A percentile compares a stretch with the other conserved stretches of the same genome.
Evolutionary conservation across 2,113 vertebrate species (phyloP).

Genomic region (Dolichotis patagonum): DNA sequence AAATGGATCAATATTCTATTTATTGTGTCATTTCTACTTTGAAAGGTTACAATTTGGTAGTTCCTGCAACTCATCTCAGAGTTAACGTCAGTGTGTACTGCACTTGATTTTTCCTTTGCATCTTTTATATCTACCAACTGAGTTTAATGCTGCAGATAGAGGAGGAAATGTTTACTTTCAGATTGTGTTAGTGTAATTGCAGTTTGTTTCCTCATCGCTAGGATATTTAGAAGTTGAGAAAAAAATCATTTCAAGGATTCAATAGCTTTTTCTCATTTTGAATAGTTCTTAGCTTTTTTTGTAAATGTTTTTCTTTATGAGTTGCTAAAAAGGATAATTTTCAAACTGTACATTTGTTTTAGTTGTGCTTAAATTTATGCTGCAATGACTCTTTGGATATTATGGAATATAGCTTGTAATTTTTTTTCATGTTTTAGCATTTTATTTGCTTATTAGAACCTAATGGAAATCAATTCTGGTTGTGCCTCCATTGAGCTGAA

Average conservation of each 20-base stretch:
- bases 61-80: constrained; percentile 56
- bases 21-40: not conserved
- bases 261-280: not conserved
- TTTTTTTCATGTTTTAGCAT: not conserved
- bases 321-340: constrained; percentile 22
- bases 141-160: not conserved
- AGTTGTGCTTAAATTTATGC: not conserved
- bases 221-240: constrained; percentile 27
- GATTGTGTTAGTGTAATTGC: not conserved
- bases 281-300: not conserved
- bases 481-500: not conserved
- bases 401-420: not conserved
- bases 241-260: constrained; percentile 17
- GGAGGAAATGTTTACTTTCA: constrained; percentile 34
- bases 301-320: constrained; percentile 48
- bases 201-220: not conserved
- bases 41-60: not conserved
- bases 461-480: constrained; percentile 26
- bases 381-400: not conserved
- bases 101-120: not conserved
- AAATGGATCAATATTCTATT: constrained; percentile 58
- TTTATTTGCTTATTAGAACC: constrained; percentile 14
- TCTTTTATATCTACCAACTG: constrained; percentile 21
- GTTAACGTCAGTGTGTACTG: not conserved
- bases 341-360: not conserved